phyloP scores from a whole-genome alignment of 2,113 vertebrate genomes.

The Phalacrocorax aristotelis region DNA sequence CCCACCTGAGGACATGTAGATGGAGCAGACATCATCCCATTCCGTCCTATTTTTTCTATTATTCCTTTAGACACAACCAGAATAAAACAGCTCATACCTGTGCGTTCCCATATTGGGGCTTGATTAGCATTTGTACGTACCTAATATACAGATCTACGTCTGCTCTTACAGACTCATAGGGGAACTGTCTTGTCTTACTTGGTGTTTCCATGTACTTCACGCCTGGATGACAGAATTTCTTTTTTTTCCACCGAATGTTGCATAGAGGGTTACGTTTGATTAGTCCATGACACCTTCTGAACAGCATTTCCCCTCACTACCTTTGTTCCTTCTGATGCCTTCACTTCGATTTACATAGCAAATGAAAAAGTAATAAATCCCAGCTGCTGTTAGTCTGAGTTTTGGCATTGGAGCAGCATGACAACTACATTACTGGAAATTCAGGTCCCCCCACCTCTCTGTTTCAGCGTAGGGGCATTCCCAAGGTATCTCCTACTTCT shows the following conservation, averaged over 20 bases:
- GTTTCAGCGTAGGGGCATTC: not conserved
- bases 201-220: not conserved
- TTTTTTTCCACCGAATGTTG: not conserved
- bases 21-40: not conserved
- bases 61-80: not conserved
- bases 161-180: not conserved
- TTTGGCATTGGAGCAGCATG: not conserved
- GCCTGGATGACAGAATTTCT: not conserved
- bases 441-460: not conserved
- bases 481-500: not conserved
- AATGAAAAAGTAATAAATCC: slow-evolving; percentile 9
- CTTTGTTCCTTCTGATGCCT: not conserved
- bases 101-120: not conserved
- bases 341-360: not conserved
- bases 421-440: not conserved
- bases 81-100: not conserved
- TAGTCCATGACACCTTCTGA: not conserved
- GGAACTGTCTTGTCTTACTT: not conserved
- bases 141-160: not conserved
- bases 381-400: not conserved
- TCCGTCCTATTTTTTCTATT: not conserved
- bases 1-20: not conserved
- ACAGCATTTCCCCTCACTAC: not conserved
- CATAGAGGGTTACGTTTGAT: slow-evolving; percentile 24
- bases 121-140: not conserved